These are phyloP conservation scores for Hydrotaea cyrtoneurina DNA, from an alignment of 2,888 invertebrate genomes.

Conservation along the genomic window DNA sequence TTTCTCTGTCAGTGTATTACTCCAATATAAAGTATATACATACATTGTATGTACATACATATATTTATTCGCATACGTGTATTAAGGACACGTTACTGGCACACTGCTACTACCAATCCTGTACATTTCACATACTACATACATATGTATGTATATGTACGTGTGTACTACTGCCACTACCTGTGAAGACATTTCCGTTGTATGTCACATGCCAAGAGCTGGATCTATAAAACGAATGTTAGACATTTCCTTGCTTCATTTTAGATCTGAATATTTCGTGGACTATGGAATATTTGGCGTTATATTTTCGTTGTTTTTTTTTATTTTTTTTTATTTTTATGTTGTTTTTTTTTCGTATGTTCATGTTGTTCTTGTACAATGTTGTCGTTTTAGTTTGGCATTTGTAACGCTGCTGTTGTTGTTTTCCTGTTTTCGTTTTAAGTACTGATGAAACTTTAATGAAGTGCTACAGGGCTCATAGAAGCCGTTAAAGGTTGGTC, in stretches of 20 bases:
- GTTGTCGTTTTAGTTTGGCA: constrained; percentile 23
- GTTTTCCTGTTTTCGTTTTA: constrained; percentile 32
- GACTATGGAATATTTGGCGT: constrained; percentile 21
- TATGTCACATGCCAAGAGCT: constrained; percentile 15
- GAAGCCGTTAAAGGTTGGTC: constrained; percentile 10
- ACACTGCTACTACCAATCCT: no score
- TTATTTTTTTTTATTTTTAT: no score
- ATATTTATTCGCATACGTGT: no score
- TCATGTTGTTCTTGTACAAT: constrained; percentile 6
- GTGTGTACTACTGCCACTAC: no score
- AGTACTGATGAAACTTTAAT: constrained; percentile 60
- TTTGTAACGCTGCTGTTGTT: constrained; percentile 1
- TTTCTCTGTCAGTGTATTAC: no score
- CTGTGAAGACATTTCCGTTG: neutral
- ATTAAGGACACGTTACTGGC: no score
- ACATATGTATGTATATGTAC: no score
- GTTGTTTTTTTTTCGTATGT: no score
- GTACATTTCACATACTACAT: no score
- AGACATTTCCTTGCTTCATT: constrained; percentile 31
- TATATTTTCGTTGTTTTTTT: neutral
- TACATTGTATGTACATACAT: no score
- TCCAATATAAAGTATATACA: no score
- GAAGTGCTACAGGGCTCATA: constrained; percentile 49
- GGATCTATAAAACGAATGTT: constrained; percentile 17
- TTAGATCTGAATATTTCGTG: constrained; percentile 1